phyloP scores from a whole-genome alignment of 2,113 vertebrate species.

The Murina feae region DNA sequence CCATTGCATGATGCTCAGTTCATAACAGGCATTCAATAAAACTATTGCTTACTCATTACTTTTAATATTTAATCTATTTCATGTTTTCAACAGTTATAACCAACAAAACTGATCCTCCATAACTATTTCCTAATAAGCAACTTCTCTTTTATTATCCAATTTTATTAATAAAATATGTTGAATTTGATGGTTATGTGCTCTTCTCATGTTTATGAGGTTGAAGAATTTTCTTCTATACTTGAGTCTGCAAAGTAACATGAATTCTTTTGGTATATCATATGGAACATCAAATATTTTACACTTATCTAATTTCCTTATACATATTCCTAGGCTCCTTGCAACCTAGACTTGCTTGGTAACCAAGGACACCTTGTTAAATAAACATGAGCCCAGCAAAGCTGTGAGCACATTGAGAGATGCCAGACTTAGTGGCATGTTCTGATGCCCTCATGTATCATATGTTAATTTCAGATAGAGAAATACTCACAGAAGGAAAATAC shows the following conservation, averaged over 20 bases:
- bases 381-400: neutral
- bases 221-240: neutral
- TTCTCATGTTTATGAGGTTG: neutral
- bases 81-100: neutral
- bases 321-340: neutral
- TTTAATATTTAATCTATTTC: neutral
- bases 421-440: neutral
- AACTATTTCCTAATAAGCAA: neutral
- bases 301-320: neutral
- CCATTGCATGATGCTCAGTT: neutral
- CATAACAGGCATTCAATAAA: neutral
- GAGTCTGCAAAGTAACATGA: neutral
- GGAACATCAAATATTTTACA: neutral
- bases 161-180: neutral
- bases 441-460: neutral
- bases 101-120: neutral
- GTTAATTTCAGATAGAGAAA: neutral
- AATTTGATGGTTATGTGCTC: neutral
- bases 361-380: neutral
- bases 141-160: neutral
- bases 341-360: neutral
- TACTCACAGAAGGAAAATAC: neutral
- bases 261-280: neutral
- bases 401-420: neutral
- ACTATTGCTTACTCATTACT: neutral